Evolutionary conservation across 2,797 vertebrate species (phyloP).

Genomic region (Lates japonicus): DNA sequence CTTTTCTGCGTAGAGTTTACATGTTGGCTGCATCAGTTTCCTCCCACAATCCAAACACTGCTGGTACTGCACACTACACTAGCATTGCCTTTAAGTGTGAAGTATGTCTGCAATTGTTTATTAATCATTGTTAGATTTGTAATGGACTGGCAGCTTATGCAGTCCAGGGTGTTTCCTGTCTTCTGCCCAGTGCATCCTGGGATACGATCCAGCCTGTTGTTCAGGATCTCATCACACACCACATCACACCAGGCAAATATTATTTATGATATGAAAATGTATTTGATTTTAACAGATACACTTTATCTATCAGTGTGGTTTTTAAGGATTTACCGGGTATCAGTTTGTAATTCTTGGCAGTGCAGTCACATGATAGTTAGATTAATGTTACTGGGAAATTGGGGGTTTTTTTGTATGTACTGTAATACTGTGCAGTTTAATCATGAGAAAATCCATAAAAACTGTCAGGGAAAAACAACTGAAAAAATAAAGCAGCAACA

Average conservation of each 20-base stretch:
- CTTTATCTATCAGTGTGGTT: slow-evolving; percentile 10
- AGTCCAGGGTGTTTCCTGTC: slow-evolving; percentile 66
- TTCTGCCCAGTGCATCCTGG: slow-evolving; percentile 72
- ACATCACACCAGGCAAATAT: neutral
- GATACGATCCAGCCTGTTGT: slow-evolving; percentile 63
- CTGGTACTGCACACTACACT: slow-evolving; percentile 42
- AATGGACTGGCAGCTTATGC: slow-evolving; percentile 58
- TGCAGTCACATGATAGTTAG: neutral
- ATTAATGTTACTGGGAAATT: too few relatives aligned
- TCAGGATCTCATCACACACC: slow-evolving; percentile 20
- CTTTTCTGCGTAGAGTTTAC: slow-evolving; percentile 39
- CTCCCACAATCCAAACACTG: slow-evolving; percentile 63
- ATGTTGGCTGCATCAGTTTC: slow-evolving; percentile 35
- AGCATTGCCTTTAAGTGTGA: slow-evolving; percentile 59
- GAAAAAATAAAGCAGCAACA: slow-evolving; percentile 67
- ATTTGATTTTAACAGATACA: slow-evolving; percentile 47
- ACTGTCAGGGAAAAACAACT: neutral
- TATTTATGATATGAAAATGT: slow-evolving; percentile 25
- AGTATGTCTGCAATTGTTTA: slow-evolving; percentile 57
- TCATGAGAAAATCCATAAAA: slow-evolving; percentile 12
- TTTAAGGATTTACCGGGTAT: slow-evolving; percentile 5
- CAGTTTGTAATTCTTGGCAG: slow-evolving; percentile 4
- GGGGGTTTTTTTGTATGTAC: neutral
- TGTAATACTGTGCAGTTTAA: neutral
- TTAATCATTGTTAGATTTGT: slow-evolving; percentile 67